phyloP scores from a whole-genome alignment of 2,797 vertebrate genomes.

The Sciaenops ocellatus region DNA sequence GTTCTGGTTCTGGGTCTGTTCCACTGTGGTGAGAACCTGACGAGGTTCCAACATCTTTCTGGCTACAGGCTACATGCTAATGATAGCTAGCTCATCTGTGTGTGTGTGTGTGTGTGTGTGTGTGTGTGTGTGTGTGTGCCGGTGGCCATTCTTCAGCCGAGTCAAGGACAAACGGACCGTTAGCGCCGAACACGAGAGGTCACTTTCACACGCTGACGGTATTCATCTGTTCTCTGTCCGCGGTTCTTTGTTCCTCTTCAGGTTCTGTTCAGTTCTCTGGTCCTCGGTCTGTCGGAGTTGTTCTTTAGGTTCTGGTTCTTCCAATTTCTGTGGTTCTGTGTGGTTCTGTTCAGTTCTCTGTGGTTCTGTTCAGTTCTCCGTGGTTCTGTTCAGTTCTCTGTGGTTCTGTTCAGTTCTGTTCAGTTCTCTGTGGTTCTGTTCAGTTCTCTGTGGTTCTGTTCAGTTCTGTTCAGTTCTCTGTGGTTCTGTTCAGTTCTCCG shows the following conservation, averaged over 20 bases:
- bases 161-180: slow-evolving; percentile 54
- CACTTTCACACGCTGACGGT: slow-evolving; percentile 20
- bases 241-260: neutral
- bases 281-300: too few species aligned
- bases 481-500: too few species aligned
- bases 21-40: too few species aligned
- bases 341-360: neutral
- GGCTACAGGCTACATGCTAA: slow-evolving; percentile 40
- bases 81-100: slow-evolving; percentile 40
- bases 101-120: slow-evolving; percentile 16
- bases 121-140: slow-evolving; percentile 13
- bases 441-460: too few species aligned
- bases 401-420: too few species aligned
- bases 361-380: neutral
- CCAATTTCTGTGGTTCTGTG: too few species aligned
- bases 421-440: too few species aligned
- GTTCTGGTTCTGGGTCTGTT: too few species aligned
- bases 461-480: too few species aligned
- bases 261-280: too few species aligned
- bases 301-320: too few species aligned
- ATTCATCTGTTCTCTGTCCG: neutral
- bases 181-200: slow-evolving; percentile 26
- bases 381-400: too few species aligned
- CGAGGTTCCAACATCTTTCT: neutral
- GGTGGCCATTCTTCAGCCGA: slow-evolving; percentile 35